These are phyloP conservation scores for Myripristis jacobus DNA, from an alignment of 2,797 vertebrate species.

Conservation along the genomic window DNA sequence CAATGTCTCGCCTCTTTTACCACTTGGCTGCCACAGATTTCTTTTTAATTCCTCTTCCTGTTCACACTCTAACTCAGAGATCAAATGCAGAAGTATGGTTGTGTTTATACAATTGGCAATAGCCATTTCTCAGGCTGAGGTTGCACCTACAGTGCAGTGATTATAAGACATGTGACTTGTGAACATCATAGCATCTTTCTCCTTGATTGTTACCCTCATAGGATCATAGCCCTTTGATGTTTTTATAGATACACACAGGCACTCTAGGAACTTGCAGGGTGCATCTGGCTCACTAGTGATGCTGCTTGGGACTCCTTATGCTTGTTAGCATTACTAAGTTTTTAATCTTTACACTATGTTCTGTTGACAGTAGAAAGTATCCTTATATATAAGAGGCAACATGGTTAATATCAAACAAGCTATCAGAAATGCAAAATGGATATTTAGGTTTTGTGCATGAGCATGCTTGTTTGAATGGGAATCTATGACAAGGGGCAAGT, in stretches of 20 bases:
- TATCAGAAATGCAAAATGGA: not conserved
- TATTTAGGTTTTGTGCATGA: not conserved
- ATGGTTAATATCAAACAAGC: not conserved
- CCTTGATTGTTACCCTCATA: slow-evolving; percentile 5
- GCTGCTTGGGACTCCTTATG: too few species aligned
- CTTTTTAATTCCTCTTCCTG: slow-evolving; percentile 37
- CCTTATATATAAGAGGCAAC: too few species aligned
- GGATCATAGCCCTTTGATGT: slow-evolving; percentile 15
- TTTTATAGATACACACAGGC: not conserved
- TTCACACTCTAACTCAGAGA: slow-evolving; percentile 33
- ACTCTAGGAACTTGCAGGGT: not conserved
- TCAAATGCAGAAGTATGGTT: slow-evolving; percentile 5
- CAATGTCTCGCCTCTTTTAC: slow-evolving; percentile 39
- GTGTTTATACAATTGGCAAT: slow-evolving; percentile 23
- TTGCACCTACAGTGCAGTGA: not conserved
- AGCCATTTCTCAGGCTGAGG: slow-evolving; percentile 7
- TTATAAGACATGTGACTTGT: slow-evolving; percentile 16
- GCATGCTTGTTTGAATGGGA: not conserved
- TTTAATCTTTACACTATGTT: too few species aligned
- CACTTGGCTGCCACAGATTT: slow-evolving; percentile 26
- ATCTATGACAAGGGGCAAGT: not conserved
- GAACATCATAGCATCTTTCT: not conserved
- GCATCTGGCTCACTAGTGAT: too few species aligned
- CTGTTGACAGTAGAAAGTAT: too few species aligned
- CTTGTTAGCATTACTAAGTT: too few species aligned